Evolutionary conservation across 2,797 vertebrate genomes (phyloP).

Genomic region (Xenentodon cancila): DNA sequence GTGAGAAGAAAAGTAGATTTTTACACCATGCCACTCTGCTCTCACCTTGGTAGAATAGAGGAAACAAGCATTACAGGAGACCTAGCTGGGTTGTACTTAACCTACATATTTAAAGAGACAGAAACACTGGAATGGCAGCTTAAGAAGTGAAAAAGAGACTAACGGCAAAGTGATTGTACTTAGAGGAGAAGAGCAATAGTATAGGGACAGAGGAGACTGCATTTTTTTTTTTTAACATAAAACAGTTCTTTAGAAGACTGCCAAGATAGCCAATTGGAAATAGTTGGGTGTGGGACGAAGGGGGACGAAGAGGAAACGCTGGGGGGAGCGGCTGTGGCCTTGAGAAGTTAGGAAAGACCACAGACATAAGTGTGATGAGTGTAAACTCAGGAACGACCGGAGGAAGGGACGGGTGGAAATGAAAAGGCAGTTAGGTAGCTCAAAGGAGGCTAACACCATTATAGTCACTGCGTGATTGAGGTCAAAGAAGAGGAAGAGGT

Average conservation of each 20-base stretch:
- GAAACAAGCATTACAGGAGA: slow-evolving; percentile 8
- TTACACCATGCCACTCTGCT: slow-evolving; percentile 10
- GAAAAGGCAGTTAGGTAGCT: slow-evolving; percentile 6
- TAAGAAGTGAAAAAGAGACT: slow-evolving; percentile 36
- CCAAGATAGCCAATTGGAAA: slow-evolving; percentile 30
- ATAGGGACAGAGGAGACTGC: slow-evolving; percentile 21
- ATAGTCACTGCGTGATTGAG: slow-evolving; percentile 37
- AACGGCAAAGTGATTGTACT: slow-evolving; percentile 51
- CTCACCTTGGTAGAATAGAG: slow-evolving; percentile 15
- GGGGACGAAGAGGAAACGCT: slow-evolving; percentile 17
- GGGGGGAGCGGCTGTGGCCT: background rate
- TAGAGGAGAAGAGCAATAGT: slow-evolving; percentile 21
- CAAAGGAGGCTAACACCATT: background rate
- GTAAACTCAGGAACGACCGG: background rate
- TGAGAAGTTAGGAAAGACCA: slow-evolving; percentile 22
- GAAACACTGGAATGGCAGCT: slow-evolving; percentile 19
- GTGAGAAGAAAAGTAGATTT: slow-evolving; percentile 21
- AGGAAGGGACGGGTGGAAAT: background rate
- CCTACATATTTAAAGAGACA: slow-evolving; percentile 19
- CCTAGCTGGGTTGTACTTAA: background rate
- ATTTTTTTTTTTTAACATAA: slow-evolving; percentile 26
- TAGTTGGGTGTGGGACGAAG: slow-evolving; percentile 10
- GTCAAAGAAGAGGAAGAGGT: slow-evolving; percentile 26
- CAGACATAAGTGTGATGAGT: slow-evolving; percentile 20
- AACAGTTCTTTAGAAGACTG: slow-evolving; percentile 37